phyloP scores from a whole-genome alignment of 2,113 vertebrate species.

The Tachysurus vachellii region DNA sequence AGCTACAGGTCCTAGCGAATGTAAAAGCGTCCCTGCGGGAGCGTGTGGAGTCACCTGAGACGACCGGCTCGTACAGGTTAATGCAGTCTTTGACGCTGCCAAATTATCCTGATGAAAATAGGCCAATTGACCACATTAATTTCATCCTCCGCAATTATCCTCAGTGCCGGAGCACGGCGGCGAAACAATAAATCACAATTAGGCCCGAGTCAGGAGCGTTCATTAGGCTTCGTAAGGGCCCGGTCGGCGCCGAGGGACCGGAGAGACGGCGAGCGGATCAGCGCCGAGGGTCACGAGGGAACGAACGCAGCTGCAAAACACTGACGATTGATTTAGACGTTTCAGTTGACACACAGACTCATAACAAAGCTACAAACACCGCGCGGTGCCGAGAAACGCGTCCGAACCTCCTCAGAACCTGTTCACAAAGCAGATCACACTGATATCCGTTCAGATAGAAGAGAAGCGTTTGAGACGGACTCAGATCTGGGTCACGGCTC shows the following conservation, averaged over 20 bases:
- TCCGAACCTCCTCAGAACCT: not conserved
- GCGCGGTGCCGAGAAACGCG: not conserved
- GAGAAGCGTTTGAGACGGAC: not conserved
- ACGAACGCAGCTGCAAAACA: constrained; percentile 9
- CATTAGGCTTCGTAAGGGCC: constrained; percentile 42
- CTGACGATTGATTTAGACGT: constrained; percentile 40
- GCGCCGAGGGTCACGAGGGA: constrained; percentile 29
- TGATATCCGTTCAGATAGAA: not conserved
- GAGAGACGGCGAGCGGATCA: constrained; percentile 42
- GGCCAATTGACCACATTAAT: constrained; percentile 59
- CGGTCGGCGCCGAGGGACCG: constrained; percentile 25
- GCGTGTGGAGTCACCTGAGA: constrained; percentile 36
- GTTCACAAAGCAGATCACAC: not conserved
- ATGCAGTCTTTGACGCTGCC: constrained; percentile 48
- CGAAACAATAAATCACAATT: constrained; percentile 59
- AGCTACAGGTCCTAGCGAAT: constrained; percentile 16
- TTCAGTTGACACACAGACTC: not conserved
- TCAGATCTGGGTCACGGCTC: constrained; percentile 14
- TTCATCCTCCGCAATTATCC: constrained; percentile 54
- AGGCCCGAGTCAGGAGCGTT: constrained; percentile 50
- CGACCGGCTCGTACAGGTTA: constrained; percentile 40
- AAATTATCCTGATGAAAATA: constrained; percentile 57
- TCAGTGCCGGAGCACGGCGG: constrained; percentile 28
- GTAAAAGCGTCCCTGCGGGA: not conserved
- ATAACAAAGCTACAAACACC: not conserved